A percentile compares a stretch with the other conserved stretches of the same genome.
phyloP scores from a whole-genome alignment of 2,888 invertebrate species.

The Metellina segmentata region DNA sequence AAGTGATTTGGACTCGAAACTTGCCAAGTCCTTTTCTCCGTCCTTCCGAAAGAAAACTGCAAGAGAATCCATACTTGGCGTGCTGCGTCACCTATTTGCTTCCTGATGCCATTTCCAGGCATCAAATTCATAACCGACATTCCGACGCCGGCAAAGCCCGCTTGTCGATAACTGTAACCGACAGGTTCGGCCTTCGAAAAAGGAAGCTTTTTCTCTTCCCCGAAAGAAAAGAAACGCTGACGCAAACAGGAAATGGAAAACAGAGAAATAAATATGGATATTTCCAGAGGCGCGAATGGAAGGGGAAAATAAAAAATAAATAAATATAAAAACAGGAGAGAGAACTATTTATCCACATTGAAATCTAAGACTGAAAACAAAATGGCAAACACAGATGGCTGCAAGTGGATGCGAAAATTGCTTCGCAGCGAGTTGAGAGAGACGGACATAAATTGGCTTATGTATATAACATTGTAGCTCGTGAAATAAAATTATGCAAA shows the following conservation, averaged over 20 bases:
- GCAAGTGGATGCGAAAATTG: constrained; percentile 57
- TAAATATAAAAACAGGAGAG: not conserved
- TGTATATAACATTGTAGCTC: constrained; percentile 1
- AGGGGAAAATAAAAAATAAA: not conserved
- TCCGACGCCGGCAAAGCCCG: constrained; percentile 28
- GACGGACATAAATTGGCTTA: not conserved
- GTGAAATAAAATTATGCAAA: not conserved
- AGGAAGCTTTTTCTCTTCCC: not conserved
- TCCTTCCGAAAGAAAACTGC: too few species aligned
- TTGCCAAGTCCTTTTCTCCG: too few species aligned
- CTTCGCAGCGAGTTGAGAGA: not conserved
- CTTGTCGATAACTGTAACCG: constrained; percentile 58
- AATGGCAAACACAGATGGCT: constrained; percentile 54
- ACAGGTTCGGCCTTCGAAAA: constrained; percentile 34
- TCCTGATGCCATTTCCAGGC: constrained; percentile 35
- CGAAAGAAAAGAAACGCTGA: constrained; percentile 50
- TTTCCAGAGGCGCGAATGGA: constrained; percentile 12
- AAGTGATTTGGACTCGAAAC: too few species aligned
- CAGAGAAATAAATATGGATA: constrained; percentile 68
- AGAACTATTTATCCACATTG: constrained; percentile 41
- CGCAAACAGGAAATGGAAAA: constrained; percentile 60
- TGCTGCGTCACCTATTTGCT: not conserved
- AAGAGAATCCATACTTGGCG: not conserved
- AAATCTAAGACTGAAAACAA: constrained; percentile 43
- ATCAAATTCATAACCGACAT: constrained; percentile 62